These are phyloP conservation scores for Maniola hyperantus DNA, from an alignment of 2,888 invertebrate genomes.

Conservation along the genomic window DNA sequence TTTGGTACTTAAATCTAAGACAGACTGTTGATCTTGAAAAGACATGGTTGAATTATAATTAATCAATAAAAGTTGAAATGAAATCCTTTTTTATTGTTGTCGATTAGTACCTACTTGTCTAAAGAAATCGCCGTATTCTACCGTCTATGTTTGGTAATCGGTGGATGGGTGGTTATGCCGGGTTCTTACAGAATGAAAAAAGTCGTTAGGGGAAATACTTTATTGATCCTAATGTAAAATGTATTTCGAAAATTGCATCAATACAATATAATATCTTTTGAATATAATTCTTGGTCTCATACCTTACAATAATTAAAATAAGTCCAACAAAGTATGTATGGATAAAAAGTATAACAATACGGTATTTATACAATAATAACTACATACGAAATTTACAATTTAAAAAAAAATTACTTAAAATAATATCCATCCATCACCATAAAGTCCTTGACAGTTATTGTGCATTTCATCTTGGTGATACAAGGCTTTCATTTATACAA, in stretches of 20 bases:
- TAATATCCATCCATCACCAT: conserved; percentile 36
- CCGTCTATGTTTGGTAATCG: not conserved
- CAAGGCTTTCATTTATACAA: conserved; percentile 13
- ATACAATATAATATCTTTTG: conserved; percentile 77
- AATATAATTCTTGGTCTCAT: conserved; percentile 79
- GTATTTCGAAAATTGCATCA: conserved; percentile 80
- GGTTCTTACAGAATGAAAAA: conserved; percentile 50
- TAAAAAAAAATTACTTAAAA: conserved; percentile 29
- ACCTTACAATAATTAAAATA: conserved; percentile 74
- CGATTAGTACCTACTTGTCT: not conserved
- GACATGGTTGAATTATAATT: conserved; percentile 24
- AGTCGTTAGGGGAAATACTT: conserved; percentile 73
- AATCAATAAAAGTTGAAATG: conserved; percentile 18
- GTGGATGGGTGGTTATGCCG: not conserved
- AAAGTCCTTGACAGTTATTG: conserved; percentile 30
- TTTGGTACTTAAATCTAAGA: conserved; percentile 24
- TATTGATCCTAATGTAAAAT: conserved; percentile 82
- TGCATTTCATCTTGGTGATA: conserved; percentile 29
- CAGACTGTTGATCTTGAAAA: conserved; percentile 26
- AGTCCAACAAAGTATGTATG: conserved; percentile 63
- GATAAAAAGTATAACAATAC: conserved; percentile 71
- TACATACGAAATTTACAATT: conserved; percentile 65
- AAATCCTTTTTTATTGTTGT: not conserved
- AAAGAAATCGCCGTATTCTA: no score
- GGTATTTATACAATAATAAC: conserved; percentile 67